These are phyloP conservation scores for Synanthedon vespiformis DNA, from an alignment of 2,888 invertebrate species.

Conservation along the genomic window DNA sequence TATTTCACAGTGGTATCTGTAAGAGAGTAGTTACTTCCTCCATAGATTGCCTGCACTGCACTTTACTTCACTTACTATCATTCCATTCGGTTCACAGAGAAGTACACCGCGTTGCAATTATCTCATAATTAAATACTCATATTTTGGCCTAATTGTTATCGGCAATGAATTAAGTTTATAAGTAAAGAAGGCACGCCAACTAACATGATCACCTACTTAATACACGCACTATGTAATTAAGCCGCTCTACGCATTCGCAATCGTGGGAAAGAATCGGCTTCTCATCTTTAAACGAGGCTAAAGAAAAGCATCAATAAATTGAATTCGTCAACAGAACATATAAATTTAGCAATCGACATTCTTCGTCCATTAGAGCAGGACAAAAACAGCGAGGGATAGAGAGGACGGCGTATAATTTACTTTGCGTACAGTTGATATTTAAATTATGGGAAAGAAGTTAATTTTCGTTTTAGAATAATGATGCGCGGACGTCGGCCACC, in stretches of 20 bases:
- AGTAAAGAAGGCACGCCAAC: slow-evolving; percentile 13
- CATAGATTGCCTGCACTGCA: no score
- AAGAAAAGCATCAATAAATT: slow-evolving; percentile 41
- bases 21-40: no score
- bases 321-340: slow-evolving; percentile 51
- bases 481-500: slow-evolving; percentile 57
- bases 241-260: slow-evolving; percentile 14
- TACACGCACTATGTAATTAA: slow-evolving; percentile 18
- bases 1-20: no score
- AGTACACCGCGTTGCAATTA: no score
- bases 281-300: slow-evolving; percentile 19
- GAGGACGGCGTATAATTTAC: slow-evolving; percentile 16
- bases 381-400: slow-evolving; percentile 12
- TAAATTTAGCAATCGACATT: slow-evolving; percentile 52
- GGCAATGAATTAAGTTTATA: no score
- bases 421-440: slow-evolving; percentile 41
- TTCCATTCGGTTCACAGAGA: no score
- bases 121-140: no score
- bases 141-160: no score
- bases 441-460: slow-evolving; percentile 68
- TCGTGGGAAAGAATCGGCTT: slow-evolving; percentile 41
- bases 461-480: slow-evolving; percentile 66
- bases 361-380: slow-evolving; percentile 39
- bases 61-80: no score
- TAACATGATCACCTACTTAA: slow-evolving; percentile 18